A percentile compares a stretch with the other conserved stretches of the same genome.
Evolutionary conservation across 2,113 vertebrate genomes (phyloP).

Genomic region (Scomber scombrus): DNA sequence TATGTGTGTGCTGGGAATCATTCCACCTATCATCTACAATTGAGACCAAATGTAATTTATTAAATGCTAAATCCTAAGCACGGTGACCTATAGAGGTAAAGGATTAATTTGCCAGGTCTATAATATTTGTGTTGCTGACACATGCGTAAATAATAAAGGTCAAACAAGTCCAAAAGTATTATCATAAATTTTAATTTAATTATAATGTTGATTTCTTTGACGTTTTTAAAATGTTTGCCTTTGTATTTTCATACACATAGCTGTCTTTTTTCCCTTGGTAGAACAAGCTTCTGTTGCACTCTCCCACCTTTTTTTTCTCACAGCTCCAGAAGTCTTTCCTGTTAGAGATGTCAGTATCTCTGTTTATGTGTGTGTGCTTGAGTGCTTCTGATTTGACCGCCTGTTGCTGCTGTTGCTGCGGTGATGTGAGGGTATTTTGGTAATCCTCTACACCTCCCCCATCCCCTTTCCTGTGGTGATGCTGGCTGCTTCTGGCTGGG

Average conservation of each 20-base stretch:
- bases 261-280: neutral
- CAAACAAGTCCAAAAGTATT: neutral
- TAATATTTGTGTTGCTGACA: neutral
- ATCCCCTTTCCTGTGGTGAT: conserved; percentile 12
- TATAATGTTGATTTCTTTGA: neutral
- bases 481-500: conserved; percentile 29
- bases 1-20: neutral
- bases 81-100: neutral
- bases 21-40: neutral
- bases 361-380: conserved; percentile 3
- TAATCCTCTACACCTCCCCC: conserved; percentile 21
- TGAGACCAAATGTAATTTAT: conserved; percentile 13
- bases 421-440: conserved; percentile 58
- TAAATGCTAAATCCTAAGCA: neutral
- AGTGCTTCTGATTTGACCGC: conserved; percentile 31
- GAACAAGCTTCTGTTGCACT: neutral
- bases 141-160: neutral
- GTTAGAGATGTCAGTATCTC: conserved; percentile 35
- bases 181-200: neutral
- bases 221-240: neutral
- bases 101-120: neutral
- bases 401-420: conserved; percentile 39
- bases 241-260: neutral
- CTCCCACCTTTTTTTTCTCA: conserved; percentile 8
- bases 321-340: conserved; percentile 38